These are phyloP conservation scores for Cryptoprocta ferox DNA, from an alignment of 2,797 vertebrate genomes.

Conservation along the genomic window DNA sequence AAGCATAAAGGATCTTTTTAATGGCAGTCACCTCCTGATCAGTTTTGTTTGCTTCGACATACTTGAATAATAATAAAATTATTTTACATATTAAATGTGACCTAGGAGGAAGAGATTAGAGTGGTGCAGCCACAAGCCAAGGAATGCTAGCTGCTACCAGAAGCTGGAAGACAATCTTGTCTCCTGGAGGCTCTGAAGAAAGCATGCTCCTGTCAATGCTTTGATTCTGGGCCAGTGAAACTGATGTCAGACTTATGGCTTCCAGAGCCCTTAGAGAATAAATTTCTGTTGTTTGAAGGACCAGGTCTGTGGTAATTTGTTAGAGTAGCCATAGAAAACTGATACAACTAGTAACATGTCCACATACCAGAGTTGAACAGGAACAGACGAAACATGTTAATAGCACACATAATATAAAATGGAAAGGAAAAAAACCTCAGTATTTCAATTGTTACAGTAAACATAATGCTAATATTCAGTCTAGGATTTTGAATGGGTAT, in stretches of 20 bases:
- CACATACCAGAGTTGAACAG: not conserved
- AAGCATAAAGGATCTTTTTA: not conserved
- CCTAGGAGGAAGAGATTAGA: not conserved
- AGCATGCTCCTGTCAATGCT: not conserved
- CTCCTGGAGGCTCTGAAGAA: not conserved
- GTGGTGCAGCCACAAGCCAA: not conserved
- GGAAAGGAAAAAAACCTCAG: not conserved
- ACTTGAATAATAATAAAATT: not conserved
- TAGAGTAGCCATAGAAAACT: not conserved
- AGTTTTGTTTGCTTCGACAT: not conserved
- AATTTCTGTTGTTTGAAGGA: not conserved
- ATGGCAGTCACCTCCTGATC: not conserved
- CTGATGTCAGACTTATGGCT: not conserved
- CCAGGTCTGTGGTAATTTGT: not conserved
- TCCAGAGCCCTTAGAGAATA: not conserved
- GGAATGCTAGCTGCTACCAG: not conserved
- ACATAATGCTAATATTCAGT: too few relatives aligned
- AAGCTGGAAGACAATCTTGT: not conserved
- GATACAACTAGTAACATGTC: not conserved
- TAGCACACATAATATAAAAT: not conserved
- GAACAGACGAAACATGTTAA: not conserved
- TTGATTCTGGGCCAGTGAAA: not conserved
- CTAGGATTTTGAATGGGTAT: not conserved
- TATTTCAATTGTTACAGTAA: not conserved
- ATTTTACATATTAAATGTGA: not conserved